phyloP scores from a whole-genome alignment of 2,113 vertebrate species.

The Mungos mungo region DNA sequence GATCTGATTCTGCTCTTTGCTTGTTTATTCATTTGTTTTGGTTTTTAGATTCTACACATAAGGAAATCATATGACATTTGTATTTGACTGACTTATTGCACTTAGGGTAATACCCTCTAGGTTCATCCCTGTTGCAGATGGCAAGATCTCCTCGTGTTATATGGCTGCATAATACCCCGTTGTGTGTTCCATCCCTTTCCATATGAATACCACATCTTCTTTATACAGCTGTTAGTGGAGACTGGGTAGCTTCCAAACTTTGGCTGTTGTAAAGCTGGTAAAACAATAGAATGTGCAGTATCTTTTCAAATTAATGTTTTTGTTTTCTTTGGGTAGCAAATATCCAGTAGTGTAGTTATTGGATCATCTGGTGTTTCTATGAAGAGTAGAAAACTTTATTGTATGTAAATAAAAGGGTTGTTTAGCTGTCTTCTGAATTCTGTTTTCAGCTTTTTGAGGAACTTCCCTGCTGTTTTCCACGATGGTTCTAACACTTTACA shows the following conservation, averaged over 20 bases:
- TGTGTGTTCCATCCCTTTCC: background rate
- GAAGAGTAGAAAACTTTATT: background rate
- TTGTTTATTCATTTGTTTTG: background rate
- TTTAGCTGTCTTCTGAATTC: background rate
- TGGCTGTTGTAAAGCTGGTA: background rate
- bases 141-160: background rate
- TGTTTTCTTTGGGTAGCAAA: background rate
- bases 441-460: background rate
- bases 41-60: background rate
- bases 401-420: background rate
- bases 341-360: background rate
- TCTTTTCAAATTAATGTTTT: background rate
- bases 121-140: background rate
- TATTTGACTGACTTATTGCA: background rate
- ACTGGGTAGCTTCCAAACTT: background rate
- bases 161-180: background rate
- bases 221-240: background rate
- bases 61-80: background rate
- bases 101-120: background rate
- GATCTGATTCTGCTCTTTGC: background rate
- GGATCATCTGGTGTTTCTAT: background rate
- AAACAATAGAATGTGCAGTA: background rate
- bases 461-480: background rate
- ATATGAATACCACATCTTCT: background rate
- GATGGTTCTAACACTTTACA: background rate